Conservation (phyloP, 2,888 invertebrate genomes). For the Cerastis leucographa region DNA sequence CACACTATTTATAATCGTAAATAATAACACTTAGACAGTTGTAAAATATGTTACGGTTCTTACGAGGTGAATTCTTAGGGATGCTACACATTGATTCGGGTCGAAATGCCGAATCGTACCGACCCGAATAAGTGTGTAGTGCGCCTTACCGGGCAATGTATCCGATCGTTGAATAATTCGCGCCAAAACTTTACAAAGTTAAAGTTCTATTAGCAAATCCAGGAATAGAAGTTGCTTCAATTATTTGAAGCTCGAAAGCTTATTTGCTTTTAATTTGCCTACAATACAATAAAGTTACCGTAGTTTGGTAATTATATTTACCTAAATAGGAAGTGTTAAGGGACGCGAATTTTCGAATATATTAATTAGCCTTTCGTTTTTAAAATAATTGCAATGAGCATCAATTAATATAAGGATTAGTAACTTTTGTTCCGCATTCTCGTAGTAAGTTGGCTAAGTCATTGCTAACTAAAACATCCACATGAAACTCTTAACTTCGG, state of each 20-base stretch:
- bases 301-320: conserved; percentile 64
- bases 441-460: conserved; percentile 41
- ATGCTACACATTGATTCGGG: background rate
- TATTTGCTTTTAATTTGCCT: conserved; percentile 52
- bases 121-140: background rate
- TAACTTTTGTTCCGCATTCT: conserved; percentile 53
- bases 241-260: conserved; percentile 41
- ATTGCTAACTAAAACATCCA: conserved; percentile 29
- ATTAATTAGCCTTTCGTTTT: conserved; percentile 54
- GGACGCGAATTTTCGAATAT: conserved; percentile 48
- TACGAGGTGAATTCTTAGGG: conserved; percentile 57
- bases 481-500: conserved; percentile 2
- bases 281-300: conserved; percentile 67
- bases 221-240: conserved; percentile 45
- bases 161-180: conserved; percentile 37
- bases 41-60: conserved; percentile 76
- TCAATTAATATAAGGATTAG: conserved; percentile 60
- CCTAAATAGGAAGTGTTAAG: conserved; percentile 57
- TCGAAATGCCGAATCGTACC: background rate
- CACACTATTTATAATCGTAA: conserved; percentile 86
- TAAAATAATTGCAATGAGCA: conserved; percentile 59
- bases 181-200: conserved; percentile 31
- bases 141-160: conserved; percentile 56
- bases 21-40: conserved; percentile 77
- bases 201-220: conserved; percentile 44